Evolutionary conservation across 2,113 vertebrate genomes (phyloP).

Genomic region (Todiramphus chloris): DNA sequence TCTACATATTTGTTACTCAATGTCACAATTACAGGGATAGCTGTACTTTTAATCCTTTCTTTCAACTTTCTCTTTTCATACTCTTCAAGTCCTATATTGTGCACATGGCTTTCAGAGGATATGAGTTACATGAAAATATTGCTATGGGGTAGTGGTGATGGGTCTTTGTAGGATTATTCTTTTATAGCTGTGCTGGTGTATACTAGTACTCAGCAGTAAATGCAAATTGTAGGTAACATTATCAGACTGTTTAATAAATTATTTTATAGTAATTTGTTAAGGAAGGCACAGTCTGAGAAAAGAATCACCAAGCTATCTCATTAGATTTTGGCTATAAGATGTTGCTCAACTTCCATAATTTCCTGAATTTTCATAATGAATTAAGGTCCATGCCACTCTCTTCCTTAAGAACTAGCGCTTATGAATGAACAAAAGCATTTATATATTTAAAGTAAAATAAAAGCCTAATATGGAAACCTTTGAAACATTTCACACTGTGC

Average conservation of each 20-base stretch:
- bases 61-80: not conserved
- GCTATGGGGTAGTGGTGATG: not conserved
- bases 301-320: not conserved
- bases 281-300: not conserved
- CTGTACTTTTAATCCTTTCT: not conserved
- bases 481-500: not conserved
- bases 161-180: not conserved
- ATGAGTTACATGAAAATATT: not conserved
- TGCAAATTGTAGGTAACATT: not conserved
- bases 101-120: not conserved
- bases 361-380: not conserved
- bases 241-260: not conserved
- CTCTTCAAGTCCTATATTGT: not conserved
- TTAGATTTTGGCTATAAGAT: not conserved
- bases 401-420: not conserved
- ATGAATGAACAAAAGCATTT: not conserved
- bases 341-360: not conserved
- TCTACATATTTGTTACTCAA: not conserved
- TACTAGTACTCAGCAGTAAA: not conserved
- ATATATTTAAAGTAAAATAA: not conserved
- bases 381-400: not conserved
- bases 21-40: slow-evolving; percentile 2
- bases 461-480: not conserved
- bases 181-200: not conserved
- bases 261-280: not conserved